Conservation (phyloP, 2,113 vertebrate species). For the Trematocara macrostoma region DNA sequence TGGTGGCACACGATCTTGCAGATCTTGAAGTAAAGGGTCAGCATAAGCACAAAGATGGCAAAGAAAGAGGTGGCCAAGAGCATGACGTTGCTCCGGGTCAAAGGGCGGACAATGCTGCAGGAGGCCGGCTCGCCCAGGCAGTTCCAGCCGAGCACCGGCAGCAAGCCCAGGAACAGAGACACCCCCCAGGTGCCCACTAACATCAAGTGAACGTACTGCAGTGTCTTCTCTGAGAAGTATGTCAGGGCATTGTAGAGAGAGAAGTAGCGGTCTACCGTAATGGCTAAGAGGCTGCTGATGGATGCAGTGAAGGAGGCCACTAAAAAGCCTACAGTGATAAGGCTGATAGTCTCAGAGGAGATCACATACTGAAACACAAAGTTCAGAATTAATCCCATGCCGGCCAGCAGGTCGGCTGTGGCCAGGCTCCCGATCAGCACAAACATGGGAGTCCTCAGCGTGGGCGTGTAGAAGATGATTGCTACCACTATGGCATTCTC, state of each 20-base stretch:
- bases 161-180: constrained; percentile 84
- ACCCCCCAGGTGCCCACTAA: constrained; percentile 87
- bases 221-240: constrained; percentile 91
- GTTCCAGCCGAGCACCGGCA: constrained; percentile 96
- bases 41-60: constrained; percentile 87
- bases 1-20: constrained; percentile 96
- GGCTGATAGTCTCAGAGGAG: constrained; percentile 89
- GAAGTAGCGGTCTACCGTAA: constrained; percentile 95
- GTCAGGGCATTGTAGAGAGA: constrained; percentile 95
- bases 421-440: constrained; percentile 93
- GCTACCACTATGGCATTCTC: constrained; percentile 96
- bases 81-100: constrained; percentile 87
- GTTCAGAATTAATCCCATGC: constrained; percentile 93
- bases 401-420: constrained; percentile 91
- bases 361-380: constrained; percentile 94
- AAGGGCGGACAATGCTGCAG: constrained; percentile 90
- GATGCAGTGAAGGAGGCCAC: constrained; percentile 95
- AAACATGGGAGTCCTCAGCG: constrained; percentile 92
- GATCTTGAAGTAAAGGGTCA: constrained; percentile 91
- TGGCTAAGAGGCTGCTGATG: constrained; percentile 92
- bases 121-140: constrained; percentile 79
- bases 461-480: constrained; percentile 91
- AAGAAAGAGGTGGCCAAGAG: constrained; percentile 89
- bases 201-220: constrained; percentile 88
- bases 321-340: constrained; percentile 92